Evolutionary conservation across 2,113 vertebrate genomes (phyloP).

Genomic region (Eptesicus fuscus): DNA sequence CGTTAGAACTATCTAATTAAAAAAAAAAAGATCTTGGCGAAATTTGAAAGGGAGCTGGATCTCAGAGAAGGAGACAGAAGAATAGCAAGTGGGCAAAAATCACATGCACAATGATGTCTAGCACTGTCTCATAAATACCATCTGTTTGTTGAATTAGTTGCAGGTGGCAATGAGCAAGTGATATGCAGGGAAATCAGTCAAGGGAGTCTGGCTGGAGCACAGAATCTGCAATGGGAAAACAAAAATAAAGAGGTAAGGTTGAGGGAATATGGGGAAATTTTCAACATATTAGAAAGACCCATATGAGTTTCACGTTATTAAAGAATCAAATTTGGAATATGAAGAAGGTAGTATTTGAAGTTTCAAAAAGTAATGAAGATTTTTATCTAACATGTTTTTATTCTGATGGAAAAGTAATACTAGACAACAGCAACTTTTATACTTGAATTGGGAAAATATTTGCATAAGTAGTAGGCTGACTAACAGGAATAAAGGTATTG

Average conservation of each 20-base stretch:
- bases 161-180: not conserved
- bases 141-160: slow-evolving; percentile 34
- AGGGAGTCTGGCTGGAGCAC: not conserved
- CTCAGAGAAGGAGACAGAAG: not conserved
- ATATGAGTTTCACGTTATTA: not conserved
- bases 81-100: slow-evolving; percentile 14
- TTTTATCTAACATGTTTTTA: not conserved
- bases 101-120: slow-evolving; percentile 23
- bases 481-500: not conserved
- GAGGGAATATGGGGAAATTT: not conserved
- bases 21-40: not conserved
- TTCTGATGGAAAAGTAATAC: not conserved
- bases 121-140: slow-evolving; percentile 18
- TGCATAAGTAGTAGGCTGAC: not conserved
- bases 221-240: not conserved
- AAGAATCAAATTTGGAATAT: not conserved
- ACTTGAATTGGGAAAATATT: not conserved
- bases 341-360: not conserved
- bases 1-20: not conserved
- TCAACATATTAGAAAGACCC: not conserved
- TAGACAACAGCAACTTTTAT: not conserved
- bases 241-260: not conserved
- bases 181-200: not conserved
- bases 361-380: not conserved
- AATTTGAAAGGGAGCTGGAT: not conserved